phyloP scores from a whole-genome alignment of 2,888 invertebrate genomes.

The Caradrina kadenii region DNA sequence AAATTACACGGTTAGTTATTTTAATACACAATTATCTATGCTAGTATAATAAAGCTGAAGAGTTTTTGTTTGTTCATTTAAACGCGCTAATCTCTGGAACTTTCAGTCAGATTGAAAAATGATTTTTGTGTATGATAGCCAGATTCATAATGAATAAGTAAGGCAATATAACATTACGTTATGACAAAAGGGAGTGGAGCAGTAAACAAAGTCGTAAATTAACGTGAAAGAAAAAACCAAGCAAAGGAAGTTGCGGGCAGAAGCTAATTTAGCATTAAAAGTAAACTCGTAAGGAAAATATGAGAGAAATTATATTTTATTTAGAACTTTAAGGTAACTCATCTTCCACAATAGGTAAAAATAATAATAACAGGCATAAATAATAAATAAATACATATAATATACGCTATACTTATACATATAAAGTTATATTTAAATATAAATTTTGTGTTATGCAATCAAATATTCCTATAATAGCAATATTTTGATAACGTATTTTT shows the following conservation, averaged over 20 bases:
- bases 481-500: slow-evolving; percentile 33
- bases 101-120: too few relatives aligned
- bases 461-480: slow-evolving; percentile 9
- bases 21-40: not conserved
- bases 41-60: too few relatives aligned
- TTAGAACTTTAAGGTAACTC: slow-evolving; percentile 45
- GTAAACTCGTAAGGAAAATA: not conserved
- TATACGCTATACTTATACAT: slow-evolving; percentile 12
- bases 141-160: too few relatives aligned
- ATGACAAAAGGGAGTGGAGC: too few relatives aligned
- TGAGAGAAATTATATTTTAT: slow-evolving; percentile 2
- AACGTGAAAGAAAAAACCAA: too few relatives aligned
- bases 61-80: too few relatives aligned
- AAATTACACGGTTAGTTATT: not conserved
- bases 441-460: not conserved
- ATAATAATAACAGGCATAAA: slow-evolving; percentile 7
- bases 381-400: slow-evolving; percentile 41
- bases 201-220: too few relatives aligned
- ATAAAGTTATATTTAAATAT: slow-evolving; percentile 5
- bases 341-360: slow-evolving; percentile 38
- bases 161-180: too few relatives aligned
- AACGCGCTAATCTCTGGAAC: too few relatives aligned
- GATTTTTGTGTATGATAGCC: too few relatives aligned
- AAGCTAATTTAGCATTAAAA: not conserved
- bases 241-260: too few relatives aligned